phyloP scores from a whole-genome alignment of 2,113 vertebrate genomes.

The Ceyx margarethae region DNA sequence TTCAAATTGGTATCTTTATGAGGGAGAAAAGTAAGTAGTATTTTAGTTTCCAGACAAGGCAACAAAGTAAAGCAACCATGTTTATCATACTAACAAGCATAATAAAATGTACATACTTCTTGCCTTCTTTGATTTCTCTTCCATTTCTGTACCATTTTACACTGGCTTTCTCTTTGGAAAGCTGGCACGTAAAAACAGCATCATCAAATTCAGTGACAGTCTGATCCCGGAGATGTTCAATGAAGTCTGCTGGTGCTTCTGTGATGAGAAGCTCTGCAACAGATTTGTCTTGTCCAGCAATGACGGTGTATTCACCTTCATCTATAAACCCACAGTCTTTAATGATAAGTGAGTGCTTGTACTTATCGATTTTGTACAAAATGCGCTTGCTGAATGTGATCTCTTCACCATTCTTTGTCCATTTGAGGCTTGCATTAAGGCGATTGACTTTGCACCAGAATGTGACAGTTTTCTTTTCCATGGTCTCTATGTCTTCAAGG shows the following conservation, averaged over 20 bases:
- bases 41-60: slow-evolving; percentile 17
- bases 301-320: slow-evolving; percentile 92
- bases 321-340: slow-evolving; percentile 92
- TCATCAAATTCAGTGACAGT: slow-evolving; percentile 95
- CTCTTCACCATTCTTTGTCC: slow-evolving; percentile 93
- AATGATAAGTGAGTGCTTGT: slow-evolving; percentile 90
- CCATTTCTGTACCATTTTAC: slow-evolving; percentile 95
- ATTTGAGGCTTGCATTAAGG: slow-evolving; percentile 87
- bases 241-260: slow-evolving; percentile 94
- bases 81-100: not conserved
- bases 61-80: not conserved
- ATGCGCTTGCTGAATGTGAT: slow-evolving; percentile 85
- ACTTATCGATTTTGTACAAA: slow-evolving; percentile 88
- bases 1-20: slow-evolving; percentile 85
- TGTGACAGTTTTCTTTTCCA: slow-evolving; percentile 92
- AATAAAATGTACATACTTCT: slow-evolving; percentile 79
- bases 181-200: slow-evolving; percentile 90
- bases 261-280: slow-evolving; percentile 92
- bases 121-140: slow-evolving; percentile 92
- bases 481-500: slow-evolving; percentile 93
- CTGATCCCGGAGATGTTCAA: slow-evolving; percentile 88
- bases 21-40: not conserved
- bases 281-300: slow-evolving; percentile 88
- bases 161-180: slow-evolving; percentile 91
- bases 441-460: slow-evolving; percentile 96